Base-by-base conservation (phyloP, 2,797 vertebrate species). In the Peromyscus nudipes region DNA sequence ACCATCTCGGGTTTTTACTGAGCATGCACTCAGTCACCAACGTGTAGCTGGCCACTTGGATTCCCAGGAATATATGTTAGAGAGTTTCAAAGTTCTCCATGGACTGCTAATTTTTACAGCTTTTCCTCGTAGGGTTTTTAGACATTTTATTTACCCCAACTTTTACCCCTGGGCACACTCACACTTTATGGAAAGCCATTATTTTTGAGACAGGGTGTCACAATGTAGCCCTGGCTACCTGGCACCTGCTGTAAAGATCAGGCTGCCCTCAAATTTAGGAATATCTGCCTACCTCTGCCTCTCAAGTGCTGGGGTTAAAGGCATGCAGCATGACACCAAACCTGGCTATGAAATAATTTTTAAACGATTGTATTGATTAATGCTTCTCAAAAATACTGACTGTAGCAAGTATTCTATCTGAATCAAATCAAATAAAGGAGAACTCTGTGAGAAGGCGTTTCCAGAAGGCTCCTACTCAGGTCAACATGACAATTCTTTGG, bases 51-150 rank as follows among this genome's bases (percentile, higher is more conserved):
- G 31, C 9, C 34, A 46, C 88, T 62, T 76, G 76, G 55, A 96
- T 77, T 90, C 27, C 67, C 64, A 25, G 43, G 25, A 95, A 92
- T 92, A 91, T 89, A 76, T 84, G 14, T 23, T 62, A 77, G 49
- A 94, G 37, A 9, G 57, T 90, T 93, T 88, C 79, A 65, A 86
- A 95, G 29, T 52, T 25, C 34, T 43, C 29, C 81, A 40, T 7
- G 84, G 49, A 83, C 21, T 75, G 62, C 57, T 93, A 81, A 94
- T 91, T 95, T 46, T 46, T 89, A 49, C 34, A 88, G 49, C 31
- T 96, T 97, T 96, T 94, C 49, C 49, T 92, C 84, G 40, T 94
- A 87, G 92, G 34, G 46, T 90, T 92, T 97, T 85, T 43, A 82
- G 55, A 34, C 81, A 40, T 52, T 95, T 92, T 81, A 85, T 96